Evolutionary conservation across 2,888 invertebrate genomes (phyloP).

Genomic region (Caenorhabditis sp.): DNA sequence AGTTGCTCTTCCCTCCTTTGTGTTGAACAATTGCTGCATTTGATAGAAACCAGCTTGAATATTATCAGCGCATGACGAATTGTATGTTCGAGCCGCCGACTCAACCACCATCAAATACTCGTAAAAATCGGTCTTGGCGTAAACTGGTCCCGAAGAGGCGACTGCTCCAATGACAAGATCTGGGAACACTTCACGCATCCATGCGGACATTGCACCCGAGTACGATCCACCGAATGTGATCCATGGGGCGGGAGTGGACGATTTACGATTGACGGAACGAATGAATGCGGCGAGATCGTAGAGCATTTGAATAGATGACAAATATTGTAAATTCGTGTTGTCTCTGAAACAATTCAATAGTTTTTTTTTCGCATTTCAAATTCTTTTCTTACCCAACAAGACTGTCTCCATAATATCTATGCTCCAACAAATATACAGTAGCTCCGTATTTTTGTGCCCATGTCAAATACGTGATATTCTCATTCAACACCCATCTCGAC

Average conservation of each 20-base stretch:
- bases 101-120: conserved; percentile 51
- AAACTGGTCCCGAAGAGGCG: conserved; percentile 86
- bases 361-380: conserved; percentile 11
- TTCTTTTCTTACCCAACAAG: conserved; percentile 74
- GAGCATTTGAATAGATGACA: conserved; percentile 77
- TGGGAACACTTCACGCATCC: conserved; percentile 82
- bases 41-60: conserved; percentile 38
- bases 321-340: conserved; percentile 78
- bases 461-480: conserved; percentile 39
- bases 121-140: conserved; percentile 76
- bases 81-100: conserved; percentile 36
- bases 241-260: conserved; percentile 78
- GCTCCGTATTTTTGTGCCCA: conserved; percentile 76
- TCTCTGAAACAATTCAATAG: conserved; percentile 12
- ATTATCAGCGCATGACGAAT: conserved; percentile 29
- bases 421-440: conserved; percentile 86
- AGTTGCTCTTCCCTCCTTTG: conserved; percentile 28
- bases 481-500: conserved; percentile 41
- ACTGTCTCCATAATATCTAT: conserved; percentile 91
- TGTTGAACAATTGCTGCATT: conserved; percentile 32
- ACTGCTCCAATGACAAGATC: conserved; percentile 83
- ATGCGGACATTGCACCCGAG: conserved; percentile 31
- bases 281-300: conserved; percentile 88
- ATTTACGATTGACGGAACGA: conserved; percentile 76
- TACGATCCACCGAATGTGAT: conserved; percentile 89